phyloP scores from a whole-genome alignment of 1,140 invertebrate species.

The Drosophila obscura region DNA sequence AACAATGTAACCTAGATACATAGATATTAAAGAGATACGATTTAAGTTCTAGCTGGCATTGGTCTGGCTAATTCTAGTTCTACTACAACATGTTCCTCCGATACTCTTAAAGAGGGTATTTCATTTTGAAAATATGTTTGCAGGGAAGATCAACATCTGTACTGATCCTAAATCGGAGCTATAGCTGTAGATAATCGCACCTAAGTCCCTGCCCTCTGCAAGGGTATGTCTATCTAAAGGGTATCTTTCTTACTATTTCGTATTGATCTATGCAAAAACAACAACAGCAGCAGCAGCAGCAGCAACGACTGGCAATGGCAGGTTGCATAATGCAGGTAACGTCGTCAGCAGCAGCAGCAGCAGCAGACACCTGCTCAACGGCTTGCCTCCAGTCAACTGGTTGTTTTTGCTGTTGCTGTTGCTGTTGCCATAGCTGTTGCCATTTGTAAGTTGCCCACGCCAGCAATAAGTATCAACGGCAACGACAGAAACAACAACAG shows the following conservation, averaged over 20 bases:
- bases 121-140: no score
- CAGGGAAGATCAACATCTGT: no score
- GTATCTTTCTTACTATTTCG: slow-evolving; percentile 9
- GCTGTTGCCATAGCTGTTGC: slow-evolving; percentile 39
- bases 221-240: slow-evolving; percentile 1
- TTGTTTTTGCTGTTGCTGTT: slow-evolving; percentile 1
- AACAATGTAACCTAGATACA: slow-evolving; percentile 8
- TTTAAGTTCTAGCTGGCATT: slow-evolving; percentile 1
- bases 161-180: no score
- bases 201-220: not conserved
- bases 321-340: slow-evolving; percentile 73
- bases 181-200: no score
- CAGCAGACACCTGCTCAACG: slow-evolving; percentile 71
- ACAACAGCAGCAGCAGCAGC: slow-evolving; percentile 23
- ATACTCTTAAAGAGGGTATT: no score
- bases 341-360: slow-evolving; percentile 8
- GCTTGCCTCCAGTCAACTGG: slow-evolving; percentile 26
- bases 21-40: slow-evolving; percentile 8
- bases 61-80: slow-evolving; percentile 50
- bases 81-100: slow-evolving; percentile 27
- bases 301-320: slow-evolving; percentile 46
- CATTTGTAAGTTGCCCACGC: slow-evolving; percentile 74
- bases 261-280: slow-evolving; percentile 69
- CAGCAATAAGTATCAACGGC: slow-evolving; percentile 38
- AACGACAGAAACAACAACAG: slow-evolving; percentile 31